Conservation (phyloP, 2,113 vertebrate genomes). For the Eonycteris spelaea region DNA sequence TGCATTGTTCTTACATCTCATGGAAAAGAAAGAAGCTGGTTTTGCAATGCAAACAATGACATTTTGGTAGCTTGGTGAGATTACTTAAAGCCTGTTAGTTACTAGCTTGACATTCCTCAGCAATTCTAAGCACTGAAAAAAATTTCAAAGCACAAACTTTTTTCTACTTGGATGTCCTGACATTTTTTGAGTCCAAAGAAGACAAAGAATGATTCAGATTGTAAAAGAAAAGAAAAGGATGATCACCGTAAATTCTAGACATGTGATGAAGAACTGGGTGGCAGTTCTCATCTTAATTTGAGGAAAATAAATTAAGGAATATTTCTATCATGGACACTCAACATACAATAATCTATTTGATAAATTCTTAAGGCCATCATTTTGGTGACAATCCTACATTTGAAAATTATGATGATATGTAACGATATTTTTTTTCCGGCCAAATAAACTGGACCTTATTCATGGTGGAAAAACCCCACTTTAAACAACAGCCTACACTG, state of each 20-base stretch:
- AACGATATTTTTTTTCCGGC: neutral
- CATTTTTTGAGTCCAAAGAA: slow-evolving; percentile 60
- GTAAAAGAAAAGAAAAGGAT: neutral
- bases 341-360: neutral
- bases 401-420: neutral
- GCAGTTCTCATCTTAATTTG: slow-evolving; percentile 85
- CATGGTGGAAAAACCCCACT: neutral
- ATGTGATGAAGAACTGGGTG: slow-evolving; percentile 85
- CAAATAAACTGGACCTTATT: neutral
- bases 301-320: neutral
- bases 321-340: slow-evolving; percentile 22
- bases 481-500: neutral
- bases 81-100: slow-evolving; percentile 75
- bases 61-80: slow-evolving; percentile 85
- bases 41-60: slow-evolving; percentile 82
- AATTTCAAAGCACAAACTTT: slow-evolving; percentile 79
- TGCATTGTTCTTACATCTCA: slow-evolving; percentile 83
- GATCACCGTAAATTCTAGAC: slow-evolving; percentile 78
- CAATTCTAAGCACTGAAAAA: slow-evolving; percentile 83
- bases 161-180: slow-evolving; percentile 81
- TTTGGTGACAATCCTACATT: neutral
- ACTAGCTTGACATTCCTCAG: slow-evolving; percentile 74
- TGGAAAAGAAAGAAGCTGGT: slow-evolving; percentile 84
- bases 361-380: neutral
- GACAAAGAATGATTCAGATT: neutral